A percentile compares a stretch with the other conserved stretches of the same genome.
Evolutionary conservation across 2,888 invertebrate genomes (phyloP).

Genomic region (Magallana nippona): DNA sequence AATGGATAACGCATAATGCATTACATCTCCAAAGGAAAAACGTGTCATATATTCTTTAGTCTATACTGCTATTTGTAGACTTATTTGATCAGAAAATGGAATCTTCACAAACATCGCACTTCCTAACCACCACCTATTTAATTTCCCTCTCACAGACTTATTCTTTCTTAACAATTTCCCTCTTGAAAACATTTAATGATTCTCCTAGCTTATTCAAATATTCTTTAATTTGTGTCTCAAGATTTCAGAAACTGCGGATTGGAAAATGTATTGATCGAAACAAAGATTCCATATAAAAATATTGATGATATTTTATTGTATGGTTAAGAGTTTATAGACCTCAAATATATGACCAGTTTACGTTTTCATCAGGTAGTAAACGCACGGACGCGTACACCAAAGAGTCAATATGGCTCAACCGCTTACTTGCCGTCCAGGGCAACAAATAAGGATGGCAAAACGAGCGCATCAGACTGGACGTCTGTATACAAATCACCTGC

Average conservation of each 20-base stretch:
- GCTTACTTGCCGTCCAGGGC: slow-evolving; percentile 29
- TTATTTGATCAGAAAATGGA: slow-evolving; percentile 14
- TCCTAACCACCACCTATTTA: neutral
- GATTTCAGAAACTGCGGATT: too few relatives aligned
- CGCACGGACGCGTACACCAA: slow-evolving; percentile 11
- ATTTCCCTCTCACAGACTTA: too few relatives aligned
- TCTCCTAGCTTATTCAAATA: too few relatives aligned
- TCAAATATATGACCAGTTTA: neutral
- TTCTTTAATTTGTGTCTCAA: too few relatives aligned
- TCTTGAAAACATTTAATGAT: too few relatives aligned
- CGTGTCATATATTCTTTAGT: too few relatives aligned
- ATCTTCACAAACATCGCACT: neutral
- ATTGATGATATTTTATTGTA: neutral
- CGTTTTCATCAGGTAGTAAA: slow-evolving; percentile 16
- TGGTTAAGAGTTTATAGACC: neutral
- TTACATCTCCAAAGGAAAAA: too few relatives aligned
- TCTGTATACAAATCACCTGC: slow-evolving; percentile 41
- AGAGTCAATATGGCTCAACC: slow-evolving; percentile 16
- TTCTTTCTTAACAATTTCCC: too few relatives aligned
- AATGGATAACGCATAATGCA: too few relatives aligned
- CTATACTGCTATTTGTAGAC: too few relatives aligned
- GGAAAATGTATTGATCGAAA: too few relatives aligned
- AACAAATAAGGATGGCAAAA: slow-evolving; percentile 32
- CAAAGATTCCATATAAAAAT: too few relatives aligned
- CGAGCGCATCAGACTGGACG: slow-evolving; percentile 43